Evolutionary conservation across 2,888 invertebrate genomes (phyloP).

Genomic region (Scrobipalpa costella): DNA sequence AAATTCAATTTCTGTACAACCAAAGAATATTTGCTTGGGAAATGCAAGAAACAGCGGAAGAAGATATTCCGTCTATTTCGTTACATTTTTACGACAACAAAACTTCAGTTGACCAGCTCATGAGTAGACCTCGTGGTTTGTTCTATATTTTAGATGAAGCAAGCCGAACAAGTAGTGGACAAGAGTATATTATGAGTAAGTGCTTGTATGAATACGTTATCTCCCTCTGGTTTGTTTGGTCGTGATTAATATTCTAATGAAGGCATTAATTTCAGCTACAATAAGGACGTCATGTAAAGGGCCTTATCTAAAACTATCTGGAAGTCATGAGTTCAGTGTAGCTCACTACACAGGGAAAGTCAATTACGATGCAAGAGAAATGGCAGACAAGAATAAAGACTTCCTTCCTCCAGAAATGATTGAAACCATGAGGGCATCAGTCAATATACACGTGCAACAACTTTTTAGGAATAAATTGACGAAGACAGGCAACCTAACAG

Average conservation of each 20-base stretch:
- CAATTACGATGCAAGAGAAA: conserved; percentile 90
- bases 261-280: conserved; percentile 68
- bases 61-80: conserved; percentile 86
- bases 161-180: conserved; percentile 86
- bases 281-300: conserved; percentile 77
- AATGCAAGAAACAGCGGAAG: conserved; percentile 89
- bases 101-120: conserved; percentile 91
- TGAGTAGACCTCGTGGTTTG: conserved; percentile 91
- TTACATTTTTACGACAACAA: conserved; percentile 94
- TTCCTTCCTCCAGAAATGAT: conserved; percentile 95
- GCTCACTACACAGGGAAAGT: conserved; percentile 96
- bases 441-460: conserved; percentile 84
- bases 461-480: conserved; percentile 93
- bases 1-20: conserved; percentile 95
- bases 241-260: not conserved
- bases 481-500: conserved; percentile 90
- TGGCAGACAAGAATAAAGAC: conserved; percentile 94
- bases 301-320: conserved; percentile 78
- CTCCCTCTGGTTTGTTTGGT: not conserved
- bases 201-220: conserved; percentile 19
- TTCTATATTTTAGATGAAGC: conserved; percentile 94
- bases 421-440: conserved; percentile 90
- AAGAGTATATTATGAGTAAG: conserved; percentile 87
- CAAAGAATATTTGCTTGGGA: conserved; percentile 96
- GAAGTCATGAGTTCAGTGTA: conserved; percentile 88